phyloP scores from a whole-genome alignment of 2,888 invertebrate genomes.

The Thymelicus acteon region DNA sequence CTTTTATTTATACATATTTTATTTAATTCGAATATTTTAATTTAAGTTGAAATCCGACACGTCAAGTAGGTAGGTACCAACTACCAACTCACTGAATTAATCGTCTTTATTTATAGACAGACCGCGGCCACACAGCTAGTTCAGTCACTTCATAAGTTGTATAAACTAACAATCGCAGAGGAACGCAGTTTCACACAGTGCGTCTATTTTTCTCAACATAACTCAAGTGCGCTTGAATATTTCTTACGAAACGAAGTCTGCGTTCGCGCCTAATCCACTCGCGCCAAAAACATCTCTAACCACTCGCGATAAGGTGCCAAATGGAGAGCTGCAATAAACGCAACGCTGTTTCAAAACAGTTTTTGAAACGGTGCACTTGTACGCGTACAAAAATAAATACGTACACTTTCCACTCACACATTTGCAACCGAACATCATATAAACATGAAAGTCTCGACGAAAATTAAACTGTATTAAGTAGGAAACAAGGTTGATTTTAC shows the following conservation, averaged over 20 bases:
- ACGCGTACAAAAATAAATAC: conserved; percentile 73
- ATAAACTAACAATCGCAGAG: conserved; percentile 4
- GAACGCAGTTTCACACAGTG: conserved; percentile 33
- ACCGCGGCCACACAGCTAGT: conserved; percentile 16
- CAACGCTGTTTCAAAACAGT: conserved; percentile 58
- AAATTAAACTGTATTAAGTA: conserved; percentile 46
- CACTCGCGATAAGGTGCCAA: conserved; percentile 16
- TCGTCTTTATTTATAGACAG: neutral
- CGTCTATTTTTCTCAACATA: conserved; percentile 39
- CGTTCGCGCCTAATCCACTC: neutral
- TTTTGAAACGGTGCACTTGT: conserved; percentile 75
- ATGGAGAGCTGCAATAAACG: conserved; percentile 35
- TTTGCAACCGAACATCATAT: conserved; percentile 38
- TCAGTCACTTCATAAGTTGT: neutral
- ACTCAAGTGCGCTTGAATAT: conserved; percentile 39
- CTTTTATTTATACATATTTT: neutral
- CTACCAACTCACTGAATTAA: too few relatives aligned
- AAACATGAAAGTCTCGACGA: conserved; percentile 9
- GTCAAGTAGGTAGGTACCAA: too few relatives aligned
- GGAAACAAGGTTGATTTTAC: neutral
- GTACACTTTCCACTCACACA: conserved; percentile 68
- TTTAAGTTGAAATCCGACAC: neutral
- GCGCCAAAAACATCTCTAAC: conserved; percentile 24
- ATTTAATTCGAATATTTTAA: too few relatives aligned
- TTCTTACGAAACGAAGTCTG: conserved; percentile 31